A percentile compares a stretch with the other conserved stretches of the same genome.
These are phyloP conservation scores for Peromyscus aztecus DNA, from an alignment of 2,797 vertebrate genomes.

Conservation along the genomic window DNA sequence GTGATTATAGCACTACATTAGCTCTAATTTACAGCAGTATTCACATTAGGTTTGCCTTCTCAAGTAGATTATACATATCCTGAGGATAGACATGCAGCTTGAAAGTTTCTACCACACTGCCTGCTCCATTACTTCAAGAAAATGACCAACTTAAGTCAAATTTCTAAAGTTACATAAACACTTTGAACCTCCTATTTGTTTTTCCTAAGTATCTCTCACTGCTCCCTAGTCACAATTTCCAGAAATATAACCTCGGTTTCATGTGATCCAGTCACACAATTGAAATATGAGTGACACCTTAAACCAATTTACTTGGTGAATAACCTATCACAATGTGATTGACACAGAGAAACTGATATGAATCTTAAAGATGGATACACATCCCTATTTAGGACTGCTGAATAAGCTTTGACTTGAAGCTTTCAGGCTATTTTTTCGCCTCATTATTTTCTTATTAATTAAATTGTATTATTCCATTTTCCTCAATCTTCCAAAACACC, in stretches of 20 bases:
- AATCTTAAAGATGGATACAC: background rate
- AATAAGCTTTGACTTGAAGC: background rate
- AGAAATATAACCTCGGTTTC: background rate
- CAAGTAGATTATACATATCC: background rate
- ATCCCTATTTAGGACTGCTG: background rate
- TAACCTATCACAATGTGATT: background rate
- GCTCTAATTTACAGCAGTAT: background rate
- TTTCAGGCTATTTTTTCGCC: background rate
- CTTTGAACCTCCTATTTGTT: background rate
- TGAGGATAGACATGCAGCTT: background rate
- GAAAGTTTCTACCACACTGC: background rate
- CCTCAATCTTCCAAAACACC: background rate
- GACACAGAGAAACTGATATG: background rate
- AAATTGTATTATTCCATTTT: background rate
- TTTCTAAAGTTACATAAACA: slow-evolving; percentile 11
- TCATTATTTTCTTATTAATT: background rate
- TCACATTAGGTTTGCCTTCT: background rate
- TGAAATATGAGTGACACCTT: background rate
- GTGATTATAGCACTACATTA: background rate
- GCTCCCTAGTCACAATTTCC: background rate
- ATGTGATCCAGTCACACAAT: background rate
- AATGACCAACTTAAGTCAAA: background rate
- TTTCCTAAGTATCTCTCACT: background rate
- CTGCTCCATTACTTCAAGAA: background rate
- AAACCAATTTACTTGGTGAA: background rate